A percentile compares a stretch with the other conserved stretches of the same genome.
These are phyloP conservation scores for Streptopelia turtur DNA, from an alignment of 2,797 vertebrate species.

Conservation along the genomic window DNA sequence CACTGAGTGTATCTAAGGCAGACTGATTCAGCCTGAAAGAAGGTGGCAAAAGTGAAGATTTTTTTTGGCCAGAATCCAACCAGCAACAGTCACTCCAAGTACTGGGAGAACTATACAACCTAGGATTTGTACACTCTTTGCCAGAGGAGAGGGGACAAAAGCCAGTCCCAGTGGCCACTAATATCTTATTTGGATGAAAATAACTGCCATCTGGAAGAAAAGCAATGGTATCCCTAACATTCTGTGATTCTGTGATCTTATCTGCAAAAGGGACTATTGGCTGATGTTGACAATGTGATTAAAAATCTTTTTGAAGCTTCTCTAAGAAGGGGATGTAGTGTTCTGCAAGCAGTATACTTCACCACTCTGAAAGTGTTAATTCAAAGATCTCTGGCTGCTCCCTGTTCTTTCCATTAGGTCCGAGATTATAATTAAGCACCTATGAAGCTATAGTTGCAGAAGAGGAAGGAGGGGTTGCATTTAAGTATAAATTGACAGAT, in stretches of 20 bases:
- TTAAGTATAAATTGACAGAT: neutral
- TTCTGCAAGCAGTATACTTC: neutral
- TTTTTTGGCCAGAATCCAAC: neutral
- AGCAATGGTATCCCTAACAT: neutral
- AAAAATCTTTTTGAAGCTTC: neutral
- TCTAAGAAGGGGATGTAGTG: neutral
- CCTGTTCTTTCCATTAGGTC: neutral
- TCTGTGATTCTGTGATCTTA: neutral
- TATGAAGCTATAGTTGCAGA: neutral
- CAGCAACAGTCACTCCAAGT: neutral
- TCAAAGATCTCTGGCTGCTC: neutral
- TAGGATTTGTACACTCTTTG: neutral
- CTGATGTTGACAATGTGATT: neutral
- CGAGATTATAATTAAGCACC: neutral
- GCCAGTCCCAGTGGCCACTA: neutral
- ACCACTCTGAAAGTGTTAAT: neutral
- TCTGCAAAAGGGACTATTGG: neutral
- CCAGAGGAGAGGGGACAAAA: neutral
- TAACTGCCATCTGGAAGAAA: neutral
- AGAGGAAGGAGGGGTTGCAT: neutral
- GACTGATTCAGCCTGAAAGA: neutral
- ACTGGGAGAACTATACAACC: neutral
- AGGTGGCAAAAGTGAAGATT: neutral
- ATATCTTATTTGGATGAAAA: neutral
- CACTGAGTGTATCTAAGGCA: neutral